Evolutionary conservation across 92 coral and sea anemone species (phyloP), one percentile per base, ranked within the genome.

Genomic region (Heteractis magnifica): DNA sequence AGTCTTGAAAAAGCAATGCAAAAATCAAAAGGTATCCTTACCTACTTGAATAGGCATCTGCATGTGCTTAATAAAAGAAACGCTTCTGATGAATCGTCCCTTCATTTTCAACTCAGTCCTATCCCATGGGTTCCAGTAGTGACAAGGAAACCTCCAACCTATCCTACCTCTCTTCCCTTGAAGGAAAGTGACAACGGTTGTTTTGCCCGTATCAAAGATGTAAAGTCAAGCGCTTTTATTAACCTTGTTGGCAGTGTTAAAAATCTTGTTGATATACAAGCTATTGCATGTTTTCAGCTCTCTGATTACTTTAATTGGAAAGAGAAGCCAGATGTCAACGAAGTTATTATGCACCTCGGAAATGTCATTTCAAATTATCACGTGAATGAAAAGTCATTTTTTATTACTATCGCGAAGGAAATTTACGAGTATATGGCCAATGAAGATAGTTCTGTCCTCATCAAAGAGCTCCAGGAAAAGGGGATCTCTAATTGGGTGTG

Each of bases 401-500:
- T 76, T 65, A 79, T 85, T 64, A 80, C 52, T 23, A 71, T 91
- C 44, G 58, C 82, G 16, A 81, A 72, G 56, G 78, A 85, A 19
- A 80, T 91, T 26, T 91, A 91, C 82, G 21, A n/a, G 15, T 88
- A 64, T 50, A 91, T 91, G 21, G 53, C 60, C 11, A 10, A 56
- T 9, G 51, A 77, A 52, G 14, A 75, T 49, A 26, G 51, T 41
- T 18, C 13, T 10, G 59, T 0, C 6, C 56, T 88, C 5, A 56
- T 1, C 3, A 15, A 0, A 14, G 85, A 59, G 20, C 83, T 88
- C 12, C 80, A 72, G 26, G 4, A 6, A 13, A 11, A 21, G 7
- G 21, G 77, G 8, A 34, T 85, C 15, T 71, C 55, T 11, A 56
- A 41, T 49, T 91, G 94, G 94, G 78, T 82, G 11, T 91, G 94